Evolutionary conservation across 2,888 invertebrate species (phyloP), one percentile per base, ranked within the genome.

Genomic region (Synanthedon vespiformis): DNA sequence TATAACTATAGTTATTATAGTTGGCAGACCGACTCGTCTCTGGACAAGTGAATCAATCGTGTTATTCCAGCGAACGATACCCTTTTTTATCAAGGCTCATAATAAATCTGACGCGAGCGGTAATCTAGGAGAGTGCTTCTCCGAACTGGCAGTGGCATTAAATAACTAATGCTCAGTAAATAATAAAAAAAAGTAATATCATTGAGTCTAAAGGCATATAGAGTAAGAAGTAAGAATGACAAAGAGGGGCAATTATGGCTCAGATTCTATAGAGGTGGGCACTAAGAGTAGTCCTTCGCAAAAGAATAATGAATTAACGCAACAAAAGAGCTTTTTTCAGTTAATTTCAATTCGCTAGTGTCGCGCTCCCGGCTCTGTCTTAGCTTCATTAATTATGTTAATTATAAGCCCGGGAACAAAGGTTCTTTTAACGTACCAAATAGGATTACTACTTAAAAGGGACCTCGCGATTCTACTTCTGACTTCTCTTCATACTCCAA

Each of bases 91-190:
- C 50, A 34, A 22, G n/a, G 10, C 14, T 12, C 18, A 56, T 60
- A 65, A 68, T 64, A 63, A 65, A 68, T 70, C 52, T 64, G 71
- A 67, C 65, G 68, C 67, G 70, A 69, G 66, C 62, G 58, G 70
- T 64, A 70, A 70, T 70, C 70, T 60, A 61, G 53, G 66, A 64
- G 70, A 70, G 70, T 70, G 70, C 65, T 61, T 59, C 58, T 40
- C 13, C 60, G 55, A 55, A 56, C 52, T 54, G 44, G 14, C 44
- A 44, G 13, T 5, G 8, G 13, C 44, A n/a, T 44, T 44, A 12
- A 44, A 44, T 44, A 44, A 44, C 13, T 44, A 13, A 44, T 44
- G 44, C 6, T n/a, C 12, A 13, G 34, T 34, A 34, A 34, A 34
- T 34, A 34, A 34, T 34, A 34, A 34, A 34, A 27, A 18, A 34